Percentiles rank a stretch among this genome's conserved stretches.
These are phyloP conservation scores for Neoaliturus tenellus DNA, from an alignment of 2,888 invertebrate genomes.

Conservation along the genomic window DNA sequence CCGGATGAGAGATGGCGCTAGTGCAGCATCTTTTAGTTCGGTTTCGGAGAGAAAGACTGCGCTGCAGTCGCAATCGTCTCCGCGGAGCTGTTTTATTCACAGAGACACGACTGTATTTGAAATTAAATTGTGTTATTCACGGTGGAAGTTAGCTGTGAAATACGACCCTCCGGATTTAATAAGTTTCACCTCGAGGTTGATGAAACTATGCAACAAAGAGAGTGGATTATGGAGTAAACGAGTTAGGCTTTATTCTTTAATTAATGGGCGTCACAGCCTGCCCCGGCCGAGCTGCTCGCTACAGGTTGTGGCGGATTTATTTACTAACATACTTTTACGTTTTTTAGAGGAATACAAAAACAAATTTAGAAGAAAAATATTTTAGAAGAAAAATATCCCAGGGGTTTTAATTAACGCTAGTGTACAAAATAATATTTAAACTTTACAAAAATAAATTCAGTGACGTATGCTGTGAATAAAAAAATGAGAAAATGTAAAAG, in stretches of 20 bases:
- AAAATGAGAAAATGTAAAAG: slow-evolving; percentile 32
- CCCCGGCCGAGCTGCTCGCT: background rate
- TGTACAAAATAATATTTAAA: too few species aligned
- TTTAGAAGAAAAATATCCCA: too few species aligned
- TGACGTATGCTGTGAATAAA: background rate
- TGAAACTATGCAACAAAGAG: slow-evolving; percentile 33
- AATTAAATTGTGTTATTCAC: slow-evolving; percentile 39
- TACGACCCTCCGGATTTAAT: slow-evolving; percentile 25
- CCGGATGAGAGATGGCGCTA: background rate
- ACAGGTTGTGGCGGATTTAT: background rate
- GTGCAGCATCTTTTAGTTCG: background rate
- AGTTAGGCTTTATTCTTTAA: slow-evolving; percentile 26
- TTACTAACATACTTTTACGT: background rate
- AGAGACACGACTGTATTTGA: slow-evolving; percentile 18
- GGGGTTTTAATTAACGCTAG: background rate
- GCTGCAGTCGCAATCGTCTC: background rate
- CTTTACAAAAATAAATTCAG: too few species aligned
- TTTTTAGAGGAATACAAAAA: too few species aligned
- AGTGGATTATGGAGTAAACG: slow-evolving; percentile 26
- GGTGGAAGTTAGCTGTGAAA: slow-evolving; percentile 12
- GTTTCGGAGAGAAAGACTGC: background rate
- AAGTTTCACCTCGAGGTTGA: slow-evolving; percentile 38
- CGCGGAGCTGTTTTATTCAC: slow-evolving; percentile 19
- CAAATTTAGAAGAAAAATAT: too few species aligned
- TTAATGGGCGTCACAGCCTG: slow-evolving; percentile 5